Percentiles rank a stretch among this genome's conserved stretches.
Conservation (phyloP, 2,113 vertebrate species). For the Holacanthus passer region DNA sequence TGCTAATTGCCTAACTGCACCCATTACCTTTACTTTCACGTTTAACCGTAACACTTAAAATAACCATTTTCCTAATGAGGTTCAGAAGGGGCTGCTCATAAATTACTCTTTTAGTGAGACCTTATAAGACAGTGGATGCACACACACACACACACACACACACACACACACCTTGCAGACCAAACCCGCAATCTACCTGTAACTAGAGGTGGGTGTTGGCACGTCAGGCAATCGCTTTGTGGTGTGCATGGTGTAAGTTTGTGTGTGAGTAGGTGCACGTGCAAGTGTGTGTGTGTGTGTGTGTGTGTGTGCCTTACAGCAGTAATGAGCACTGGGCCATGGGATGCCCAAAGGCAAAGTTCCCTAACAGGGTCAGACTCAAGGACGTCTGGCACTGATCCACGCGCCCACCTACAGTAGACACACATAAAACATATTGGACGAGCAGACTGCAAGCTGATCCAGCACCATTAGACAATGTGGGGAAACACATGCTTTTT, state of each 20-base stretch:
- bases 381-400: conserved; percentile 70
- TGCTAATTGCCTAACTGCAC: conserved; percentile 62
- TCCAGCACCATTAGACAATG: conserved; percentile 47
- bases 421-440: conserved; percentile 49
- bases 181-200: conserved; percentile 36
- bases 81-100: conserved; percentile 36
- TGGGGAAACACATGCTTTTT: conserved; percentile 57
- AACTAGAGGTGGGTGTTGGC: conserved; percentile 52
- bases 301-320: conserved; percentile 32
- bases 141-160: conserved; percentile 15
- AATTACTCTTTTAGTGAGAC: conserved; percentile 33
- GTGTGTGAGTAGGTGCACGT: conserved; percentile 18
- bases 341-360: conserved; percentile 76
- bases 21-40: conserved; percentile 60
- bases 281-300: conserved; percentile 12
- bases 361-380: conserved; percentile 65
- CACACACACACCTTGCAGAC: conserved; percentile 17
- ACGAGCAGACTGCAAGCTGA: conserved; percentile 38
- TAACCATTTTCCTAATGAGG: conserved; percentile 57
- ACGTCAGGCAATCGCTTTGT: conserved; percentile 1
- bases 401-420: conserved; percentile 40
- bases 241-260: neutral
- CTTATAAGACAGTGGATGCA: conserved; percentile 10
- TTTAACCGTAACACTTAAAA: conserved; percentile 60
- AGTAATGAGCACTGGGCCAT: conserved; percentile 71